phyloP scores from a whole-genome alignment of 1,140 invertebrate genomes.

The Bombus haemorrhoidalis region DNA sequence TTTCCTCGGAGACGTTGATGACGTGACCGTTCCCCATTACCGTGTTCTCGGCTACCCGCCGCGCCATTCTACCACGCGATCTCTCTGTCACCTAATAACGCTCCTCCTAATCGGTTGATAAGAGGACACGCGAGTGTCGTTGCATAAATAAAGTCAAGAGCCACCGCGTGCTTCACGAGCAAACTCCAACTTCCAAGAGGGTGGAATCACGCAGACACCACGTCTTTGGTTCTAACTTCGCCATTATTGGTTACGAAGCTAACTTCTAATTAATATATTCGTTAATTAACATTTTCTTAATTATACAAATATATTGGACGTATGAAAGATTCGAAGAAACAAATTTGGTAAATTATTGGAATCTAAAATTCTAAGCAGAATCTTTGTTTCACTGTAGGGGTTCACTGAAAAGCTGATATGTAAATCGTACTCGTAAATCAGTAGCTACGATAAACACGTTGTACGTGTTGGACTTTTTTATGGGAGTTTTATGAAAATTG shows the following conservation, averaged over 20 bases:
- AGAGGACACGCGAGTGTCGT: constrained; percentile 70
- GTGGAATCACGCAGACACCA: constrained; percentile 14
- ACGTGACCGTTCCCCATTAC: constrained; percentile 72
- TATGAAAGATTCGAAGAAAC: background rate
- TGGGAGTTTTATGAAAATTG: background rate
- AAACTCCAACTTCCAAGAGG: background rate
- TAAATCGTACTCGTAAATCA: constrained; percentile 25
- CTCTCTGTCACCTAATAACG: constrained; percentile 75
- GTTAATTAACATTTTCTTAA: background rate
- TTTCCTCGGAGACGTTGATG: constrained; percentile 46
- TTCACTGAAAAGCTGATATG: background rate
- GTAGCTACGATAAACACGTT: constrained; percentile 19
- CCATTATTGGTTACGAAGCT: background rate
- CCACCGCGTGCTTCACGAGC: constrained; percentile 2
- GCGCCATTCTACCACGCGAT: constrained; percentile 68
- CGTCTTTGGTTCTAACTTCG: background rate
- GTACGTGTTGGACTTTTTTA: background rate
- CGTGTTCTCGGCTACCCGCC: constrained; percentile 41
- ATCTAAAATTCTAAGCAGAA: background rate
- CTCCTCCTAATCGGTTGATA: constrained; percentile 73
- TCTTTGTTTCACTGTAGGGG: background rate
- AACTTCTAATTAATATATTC: background rate
- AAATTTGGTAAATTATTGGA: too few species aligned
- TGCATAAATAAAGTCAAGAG: constrained; percentile 69
- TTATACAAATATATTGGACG: too few species aligned